Conservation (phyloP, 1,140 invertebrate genomes). For the Drosophila novamexicana region DNA sequence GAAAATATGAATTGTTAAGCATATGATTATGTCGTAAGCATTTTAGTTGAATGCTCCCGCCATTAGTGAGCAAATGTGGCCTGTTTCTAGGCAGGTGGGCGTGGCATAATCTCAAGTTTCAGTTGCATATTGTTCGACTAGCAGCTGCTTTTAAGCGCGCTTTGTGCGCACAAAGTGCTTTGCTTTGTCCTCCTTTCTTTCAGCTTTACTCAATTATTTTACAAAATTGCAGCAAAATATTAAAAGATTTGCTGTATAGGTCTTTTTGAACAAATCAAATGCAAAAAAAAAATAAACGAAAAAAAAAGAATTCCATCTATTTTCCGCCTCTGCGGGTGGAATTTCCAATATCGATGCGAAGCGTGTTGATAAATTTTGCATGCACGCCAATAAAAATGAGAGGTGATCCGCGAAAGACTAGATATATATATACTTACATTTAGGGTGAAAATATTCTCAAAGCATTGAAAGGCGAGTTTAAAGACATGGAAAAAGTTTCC, state of each 20-base stretch:
- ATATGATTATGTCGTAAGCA: constrained; percentile 27
- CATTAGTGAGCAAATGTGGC: constrained; percentile 14
- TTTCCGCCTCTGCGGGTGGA: too few species aligned
- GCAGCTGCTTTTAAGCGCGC: neutral
- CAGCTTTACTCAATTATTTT: neutral
- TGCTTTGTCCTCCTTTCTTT: neutral
- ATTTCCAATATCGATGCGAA: too few species aligned
- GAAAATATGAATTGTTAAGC: constrained; percentile 28
- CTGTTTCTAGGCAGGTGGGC: neutral
- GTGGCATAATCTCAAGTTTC: constrained; percentile 8
- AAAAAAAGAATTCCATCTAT: too few species aligned
- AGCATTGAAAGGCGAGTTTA: too few species aligned
- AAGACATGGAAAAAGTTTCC: too few species aligned
- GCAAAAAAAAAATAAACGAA: too few species aligned
- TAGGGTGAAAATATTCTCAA: too few species aligned
- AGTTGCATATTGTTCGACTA: constrained; percentile 8
- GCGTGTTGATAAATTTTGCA: too few species aligned
- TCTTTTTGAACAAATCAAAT: too few species aligned
- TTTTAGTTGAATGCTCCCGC: constrained; percentile 19
- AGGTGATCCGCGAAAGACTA: too few species aligned
- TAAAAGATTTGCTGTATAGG: neutral
- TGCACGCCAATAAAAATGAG: too few species aligned
- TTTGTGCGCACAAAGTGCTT: constrained; percentile 1
- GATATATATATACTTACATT: too few species aligned
- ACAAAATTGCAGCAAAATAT: neutral